Evolutionary conservation across 2,888 invertebrate species (phyloP).

Genomic region (Gari tellinella): DNA sequence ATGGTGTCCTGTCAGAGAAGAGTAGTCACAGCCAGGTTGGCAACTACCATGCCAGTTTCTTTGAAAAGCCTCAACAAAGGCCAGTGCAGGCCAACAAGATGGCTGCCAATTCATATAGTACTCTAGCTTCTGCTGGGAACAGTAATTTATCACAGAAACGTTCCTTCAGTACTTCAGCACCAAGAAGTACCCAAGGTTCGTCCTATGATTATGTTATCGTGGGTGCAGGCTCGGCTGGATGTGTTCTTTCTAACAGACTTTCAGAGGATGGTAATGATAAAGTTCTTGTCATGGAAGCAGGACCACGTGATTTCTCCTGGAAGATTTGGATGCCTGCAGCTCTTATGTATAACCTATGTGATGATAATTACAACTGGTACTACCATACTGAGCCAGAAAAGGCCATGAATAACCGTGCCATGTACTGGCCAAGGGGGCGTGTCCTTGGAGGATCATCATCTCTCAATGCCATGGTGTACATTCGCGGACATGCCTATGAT

Average conservation of each 20-base stretch:
- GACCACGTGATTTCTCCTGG: slow-evolving; percentile 85
- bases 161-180: slow-evolving; percentile 17
- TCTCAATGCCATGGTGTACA: slow-evolving; percentile 93
- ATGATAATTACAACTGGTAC: slow-evolving; percentile 84
- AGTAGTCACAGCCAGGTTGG: slow-evolving; percentile 81
- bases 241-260: slow-evolving; percentile 85
- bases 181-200: slow-evolving; percentile 3
- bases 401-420: slow-evolving; percentile 84
- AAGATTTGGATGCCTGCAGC: slow-evolving; percentile 86
- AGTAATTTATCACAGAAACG: slow-evolving; percentile 18
- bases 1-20: slow-evolving; percentile 83
- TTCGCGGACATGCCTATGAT: slow-evolving; percentile 90
- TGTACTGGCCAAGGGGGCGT: slow-evolving; percentile 86
- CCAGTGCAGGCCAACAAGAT: neutral
- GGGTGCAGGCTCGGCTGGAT: slow-evolving; percentile 86
- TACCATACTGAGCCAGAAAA: slow-evolving; percentile 85
- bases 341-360: slow-evolving; percentile 86
- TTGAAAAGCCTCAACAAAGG: slow-evolving; percentile 27
- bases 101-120: slow-evolving; percentile 17
- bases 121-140: slow-evolving; percentile 3
- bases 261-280: slow-evolving; percentile 81
- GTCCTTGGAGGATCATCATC: slow-evolving; percentile 94
- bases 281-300: slow-evolving; percentile 85
- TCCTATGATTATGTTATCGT: slow-evolving; percentile 84
- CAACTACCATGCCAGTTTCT: slow-evolving; percentile 68